A percentile compares a stretch with the other conserved stretches of the same genome.
Conservation (phyloP, 2,797 vertebrate species). For the Dallia pectoralis region DNA sequence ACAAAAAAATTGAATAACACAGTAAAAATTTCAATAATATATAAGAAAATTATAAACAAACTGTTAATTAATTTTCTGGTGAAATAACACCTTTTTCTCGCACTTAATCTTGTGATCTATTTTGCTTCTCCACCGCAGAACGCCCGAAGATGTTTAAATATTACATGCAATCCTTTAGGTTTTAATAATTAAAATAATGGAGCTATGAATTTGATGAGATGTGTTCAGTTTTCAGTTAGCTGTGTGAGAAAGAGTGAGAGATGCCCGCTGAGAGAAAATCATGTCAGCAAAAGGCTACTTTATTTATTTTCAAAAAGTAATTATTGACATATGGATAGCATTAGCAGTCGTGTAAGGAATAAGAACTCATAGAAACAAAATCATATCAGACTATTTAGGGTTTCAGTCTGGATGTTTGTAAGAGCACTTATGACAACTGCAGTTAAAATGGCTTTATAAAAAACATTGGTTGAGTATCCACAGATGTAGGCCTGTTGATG, state of each 20-base stretch:
- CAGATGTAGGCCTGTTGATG: too few relatives aligned
- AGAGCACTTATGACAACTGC: too few relatives aligned
- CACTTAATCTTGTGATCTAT: neutral
- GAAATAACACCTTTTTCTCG: neutral
- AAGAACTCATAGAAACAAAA: neutral
- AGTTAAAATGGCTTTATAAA: too few relatives aligned
- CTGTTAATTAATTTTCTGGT: neutral
- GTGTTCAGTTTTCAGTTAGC: conserved; percentile 50
- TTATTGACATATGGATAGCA: neutral
- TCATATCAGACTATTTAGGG: too few relatives aligned
- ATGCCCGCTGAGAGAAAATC: neutral
- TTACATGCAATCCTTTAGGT: conserved; percentile 74
- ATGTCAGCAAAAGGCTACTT: neutral
- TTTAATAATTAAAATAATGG: conserved; percentile 71
- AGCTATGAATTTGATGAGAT: conserved; percentile 71
- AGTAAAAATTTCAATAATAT: neutral
- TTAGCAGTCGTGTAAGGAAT: neutral
- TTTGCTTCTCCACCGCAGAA: conserved; percentile 47
- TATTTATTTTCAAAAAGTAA: neutral
- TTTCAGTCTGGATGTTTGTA: too few relatives aligned
- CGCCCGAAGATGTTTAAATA: conserved; percentile 75
- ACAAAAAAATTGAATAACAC: neutral
- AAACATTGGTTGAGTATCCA: too few relatives aligned
- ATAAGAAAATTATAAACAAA: neutral
- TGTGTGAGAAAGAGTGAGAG: conserved; percentile 35